Evolutionary conservation across 2,797 vertebrate genomes (phyloP).

Genomic region (Spinus olivaceus): DNA sequence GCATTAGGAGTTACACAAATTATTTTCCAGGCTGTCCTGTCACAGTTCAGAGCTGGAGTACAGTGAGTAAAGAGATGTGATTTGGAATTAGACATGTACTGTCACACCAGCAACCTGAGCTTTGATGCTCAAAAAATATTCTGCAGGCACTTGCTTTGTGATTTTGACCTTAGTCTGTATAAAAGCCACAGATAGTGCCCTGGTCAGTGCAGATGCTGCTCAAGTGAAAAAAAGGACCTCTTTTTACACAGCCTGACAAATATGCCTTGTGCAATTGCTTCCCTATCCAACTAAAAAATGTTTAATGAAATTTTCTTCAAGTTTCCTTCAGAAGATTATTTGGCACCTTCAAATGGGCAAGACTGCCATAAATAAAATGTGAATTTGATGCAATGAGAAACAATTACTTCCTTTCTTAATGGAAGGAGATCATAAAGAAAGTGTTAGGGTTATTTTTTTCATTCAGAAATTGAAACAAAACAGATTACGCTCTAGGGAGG

Average conservation of each 20-base stretch:
- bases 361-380: not conserved
- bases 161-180: not conserved
- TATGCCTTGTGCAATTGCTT: not conserved
- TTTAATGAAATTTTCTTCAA: not conserved
- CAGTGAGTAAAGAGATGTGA: conserved; percentile 11
- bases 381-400: not conserved
- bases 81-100: not conserved
- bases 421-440: not conserved
- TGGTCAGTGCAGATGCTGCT: not conserved
- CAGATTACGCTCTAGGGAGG: not conserved
- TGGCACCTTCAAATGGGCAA: not conserved
- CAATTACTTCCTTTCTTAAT: not conserved
- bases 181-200: not conserved
- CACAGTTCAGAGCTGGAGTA: not conserved
- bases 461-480: not conserved
- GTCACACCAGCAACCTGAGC: not conserved
- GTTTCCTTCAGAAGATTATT: not conserved
- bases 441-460: not conserved
- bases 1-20: conserved; percentile 23
- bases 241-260: not conserved
- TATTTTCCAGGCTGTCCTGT: conserved; percentile 45
- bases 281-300: not conserved
- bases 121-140: not conserved
- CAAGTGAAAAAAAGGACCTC: not conserved
- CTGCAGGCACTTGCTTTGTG: not conserved